Conservation (phyloP, 2,888 invertebrate genomes). For the Hoplodrina ambigua region DNA sequence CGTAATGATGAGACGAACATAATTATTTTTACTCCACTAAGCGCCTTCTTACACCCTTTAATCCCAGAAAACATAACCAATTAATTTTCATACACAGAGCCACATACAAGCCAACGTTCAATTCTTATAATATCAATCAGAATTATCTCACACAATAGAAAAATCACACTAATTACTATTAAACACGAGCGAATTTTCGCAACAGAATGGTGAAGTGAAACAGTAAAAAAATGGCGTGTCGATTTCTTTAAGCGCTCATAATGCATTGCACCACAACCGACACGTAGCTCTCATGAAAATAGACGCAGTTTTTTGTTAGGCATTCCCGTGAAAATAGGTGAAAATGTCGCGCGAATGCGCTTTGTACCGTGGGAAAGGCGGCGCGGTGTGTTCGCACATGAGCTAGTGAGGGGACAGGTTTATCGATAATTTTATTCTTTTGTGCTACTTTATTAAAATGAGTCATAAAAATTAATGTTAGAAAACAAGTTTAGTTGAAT, state of each 20-base stretch:
- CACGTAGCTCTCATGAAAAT: constrained; percentile 78
- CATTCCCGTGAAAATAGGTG: constrained; percentile 84
- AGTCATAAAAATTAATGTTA: no score
- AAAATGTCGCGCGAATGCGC: constrained; percentile 77
- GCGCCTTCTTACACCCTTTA: no score
- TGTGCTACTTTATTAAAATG: background rate
- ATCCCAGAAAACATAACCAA: background rate
- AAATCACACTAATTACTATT: constrained; percentile 50
- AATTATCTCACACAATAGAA: constrained; percentile 52
- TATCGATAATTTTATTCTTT: constrained; percentile 58
- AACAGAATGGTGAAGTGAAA: constrained; percentile 65
- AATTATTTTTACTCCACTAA: background rate
- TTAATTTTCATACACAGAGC: background rate
- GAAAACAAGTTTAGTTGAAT: no score
- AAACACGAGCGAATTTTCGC: constrained; percentile 56
- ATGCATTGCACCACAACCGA: constrained; percentile 70
- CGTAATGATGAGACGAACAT: no score
- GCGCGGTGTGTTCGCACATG: constrained; percentile 69
- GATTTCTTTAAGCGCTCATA: constrained; percentile 75
- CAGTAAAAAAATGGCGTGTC: constrained; percentile 71
- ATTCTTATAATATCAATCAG: constrained; percentile 40
- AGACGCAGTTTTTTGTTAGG: constrained; percentile 78
- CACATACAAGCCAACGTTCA: constrained; percentile 16
- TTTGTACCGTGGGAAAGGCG: constrained; percentile 82
- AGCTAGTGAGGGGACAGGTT: constrained; percentile 68